Conservation (phyloP, 2,888 invertebrate species). For the Drosophila formosana region DNA sequence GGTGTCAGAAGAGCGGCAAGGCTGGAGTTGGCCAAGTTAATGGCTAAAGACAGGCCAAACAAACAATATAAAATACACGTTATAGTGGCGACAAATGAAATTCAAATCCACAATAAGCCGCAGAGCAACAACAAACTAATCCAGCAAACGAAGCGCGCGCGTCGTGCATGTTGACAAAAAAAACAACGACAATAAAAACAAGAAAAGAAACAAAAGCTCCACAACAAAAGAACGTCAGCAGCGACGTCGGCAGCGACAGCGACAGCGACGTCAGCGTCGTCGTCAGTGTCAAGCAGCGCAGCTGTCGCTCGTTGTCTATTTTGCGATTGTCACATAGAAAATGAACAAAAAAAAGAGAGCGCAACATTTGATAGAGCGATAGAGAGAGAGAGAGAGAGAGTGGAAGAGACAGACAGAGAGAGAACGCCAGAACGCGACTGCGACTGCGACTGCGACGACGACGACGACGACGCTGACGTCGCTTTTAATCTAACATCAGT, state of each 20-base stretch:
- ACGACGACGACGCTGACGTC: constrained; percentile 16
- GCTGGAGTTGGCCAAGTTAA: constrained; percentile 7
- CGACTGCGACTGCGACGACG: neutral
- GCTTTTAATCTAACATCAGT: constrained; percentile 73
- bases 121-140: constrained; percentile 56
- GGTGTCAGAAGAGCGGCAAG: neutral
- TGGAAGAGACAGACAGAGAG: constrained; percentile 13
- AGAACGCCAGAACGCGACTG: constrained; percentile 3
- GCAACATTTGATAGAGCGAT: constrained; percentile 25
- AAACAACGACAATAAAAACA: constrained; percentile 7
- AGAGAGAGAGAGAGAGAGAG: constrained; percentile 13
- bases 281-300: constrained; percentile 64
- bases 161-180: constrained; percentile 53
- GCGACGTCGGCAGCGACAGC: constrained; percentile 6
- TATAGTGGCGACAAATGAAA: constrained; percentile 44
- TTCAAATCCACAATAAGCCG: constrained; percentile 61
- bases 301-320: constrained; percentile 62
- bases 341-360: constrained; percentile 10
- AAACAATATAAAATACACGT: constrained; percentile 47
- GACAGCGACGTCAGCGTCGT: constrained; percentile 24
- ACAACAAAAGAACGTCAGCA: constrained; percentile 52
- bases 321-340: constrained; percentile 51
- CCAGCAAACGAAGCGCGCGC: constrained; percentile 48
- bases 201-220: constrained; percentile 37
- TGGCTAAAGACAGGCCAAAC: constrained; percentile 56